phyloP scores from a whole-genome alignment of 2,113 vertebrate genomes.

The Lanius ludovicianus region DNA sequence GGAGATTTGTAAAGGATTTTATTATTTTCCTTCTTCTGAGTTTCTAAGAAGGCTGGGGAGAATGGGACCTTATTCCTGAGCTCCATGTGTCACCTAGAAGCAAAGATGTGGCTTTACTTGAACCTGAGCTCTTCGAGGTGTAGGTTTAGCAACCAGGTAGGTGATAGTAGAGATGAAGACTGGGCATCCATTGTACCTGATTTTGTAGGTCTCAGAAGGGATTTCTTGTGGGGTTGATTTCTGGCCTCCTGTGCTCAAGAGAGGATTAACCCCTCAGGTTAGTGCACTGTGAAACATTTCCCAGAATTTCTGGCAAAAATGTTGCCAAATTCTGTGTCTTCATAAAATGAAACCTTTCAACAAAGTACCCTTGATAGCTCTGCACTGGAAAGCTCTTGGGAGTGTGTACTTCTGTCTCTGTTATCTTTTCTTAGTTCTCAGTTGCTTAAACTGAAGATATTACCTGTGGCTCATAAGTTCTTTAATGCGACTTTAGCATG shows the following conservation, averaged over 20 bases:
- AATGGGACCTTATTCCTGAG: not conserved
- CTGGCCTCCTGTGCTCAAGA: not conserved
- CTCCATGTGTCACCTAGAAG: not conserved
- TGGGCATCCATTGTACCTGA: not conserved
- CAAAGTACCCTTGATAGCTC: not conserved
- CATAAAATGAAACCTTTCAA: not conserved
- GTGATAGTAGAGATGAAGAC: not conserved
- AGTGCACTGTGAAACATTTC: not conserved
- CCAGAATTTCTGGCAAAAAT: not conserved
- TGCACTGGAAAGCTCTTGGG: not conserved
- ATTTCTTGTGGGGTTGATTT: not conserved
- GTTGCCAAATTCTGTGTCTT: not conserved
- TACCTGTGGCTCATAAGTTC: not conserved
- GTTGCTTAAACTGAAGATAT: not conserved
- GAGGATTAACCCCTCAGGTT: not conserved
- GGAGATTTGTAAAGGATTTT: constrained; percentile 53
- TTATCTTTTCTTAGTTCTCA: not conserved
- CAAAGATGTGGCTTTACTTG: not conserved
- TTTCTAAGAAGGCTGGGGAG: not conserved
- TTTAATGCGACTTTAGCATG: not conserved
- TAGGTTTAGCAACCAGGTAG: not conserved
- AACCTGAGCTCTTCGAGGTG: not conserved
- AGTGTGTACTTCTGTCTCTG: fast-evolving
- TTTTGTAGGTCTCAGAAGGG: not conserved
- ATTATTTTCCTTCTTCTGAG: not conserved